Conservation (phyloP, 2,888 invertebrate genomes). For the Phymatocera aterrima region DNA sequence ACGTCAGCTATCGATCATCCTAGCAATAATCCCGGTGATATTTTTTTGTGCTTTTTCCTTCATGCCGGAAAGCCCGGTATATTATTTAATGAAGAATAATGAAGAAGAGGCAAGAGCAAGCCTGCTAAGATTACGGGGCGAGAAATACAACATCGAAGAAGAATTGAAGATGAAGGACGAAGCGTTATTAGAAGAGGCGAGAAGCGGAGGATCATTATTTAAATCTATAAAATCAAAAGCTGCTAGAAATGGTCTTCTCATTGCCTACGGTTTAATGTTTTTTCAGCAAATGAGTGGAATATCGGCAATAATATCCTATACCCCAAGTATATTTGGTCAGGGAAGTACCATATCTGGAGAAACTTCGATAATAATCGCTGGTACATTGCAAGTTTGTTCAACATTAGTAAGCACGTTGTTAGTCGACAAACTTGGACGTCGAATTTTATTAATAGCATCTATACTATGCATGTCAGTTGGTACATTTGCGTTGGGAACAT, state of each 20-base stretch:
- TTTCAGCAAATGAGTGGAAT: constrained; percentile 93
- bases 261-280: constrained; percentile 89
- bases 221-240: constrained; percentile 79
- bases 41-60: constrained; percentile 85
- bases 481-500: constrained; percentile 83
- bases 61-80: constrained; percentile 93
- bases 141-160: constrained; percentile 80
- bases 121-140: constrained; percentile 85
- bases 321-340: constrained; percentile 83
- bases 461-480: constrained; percentile 84
- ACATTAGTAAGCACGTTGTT: constrained; percentile 86
- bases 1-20: constrained; percentile 81
- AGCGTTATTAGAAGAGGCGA: constrained; percentile 76
- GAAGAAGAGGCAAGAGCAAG: constrained; percentile 83
- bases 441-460: constrained; percentile 86
- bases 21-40: constrained; percentile 80
- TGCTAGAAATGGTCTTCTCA: constrained; percentile 82
- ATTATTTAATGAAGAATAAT: constrained; percentile 80
- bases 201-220: constrained; percentile 77
- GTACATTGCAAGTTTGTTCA: constrained; percentile 87
- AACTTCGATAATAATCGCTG: constrained; percentile 86
- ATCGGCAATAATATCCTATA: constrained; percentile 90
- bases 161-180: constrained; percentile 81
- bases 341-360: constrained; percentile 78
- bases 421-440: constrained; percentile 89